These are phyloP conservation scores for Dioctria rufipes DNA, from an alignment of 2,888 invertebrate genomes.

Conservation along the genomic window DNA sequence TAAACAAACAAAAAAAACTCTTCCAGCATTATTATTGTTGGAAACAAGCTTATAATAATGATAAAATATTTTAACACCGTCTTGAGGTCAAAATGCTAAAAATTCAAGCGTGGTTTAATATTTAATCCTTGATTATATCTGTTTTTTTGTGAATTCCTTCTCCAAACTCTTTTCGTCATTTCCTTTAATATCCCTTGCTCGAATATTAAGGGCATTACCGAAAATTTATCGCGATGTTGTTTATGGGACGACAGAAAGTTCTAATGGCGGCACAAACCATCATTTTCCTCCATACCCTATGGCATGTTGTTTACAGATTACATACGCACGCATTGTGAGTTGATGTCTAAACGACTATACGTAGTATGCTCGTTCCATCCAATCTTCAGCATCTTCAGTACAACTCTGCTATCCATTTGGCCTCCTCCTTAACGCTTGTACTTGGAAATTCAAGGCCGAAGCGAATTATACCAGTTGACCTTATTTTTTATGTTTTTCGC, in stretches of 20 bases:
- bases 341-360: too few relatives aligned
- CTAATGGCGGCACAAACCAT: conserved; percentile 32
- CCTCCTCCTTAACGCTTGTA: too few relatives aligned
- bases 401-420: too few relatives aligned
- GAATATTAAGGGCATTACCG: conserved; percentile 48
- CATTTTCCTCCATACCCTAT: conserved; percentile 15
- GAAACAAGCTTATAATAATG: too few relatives aligned
- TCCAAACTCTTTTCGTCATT: conserved; percentile 22
- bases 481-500: conserved; percentile 36
- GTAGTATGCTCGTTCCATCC: background rate
- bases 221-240: conserved; percentile 51
- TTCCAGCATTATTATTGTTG: too few relatives aligned
- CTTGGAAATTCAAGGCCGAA: conserved; percentile 30
- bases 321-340: conserved; percentile 4
- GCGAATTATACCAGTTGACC: conserved; percentile 42
- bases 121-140: too few relatives aligned
- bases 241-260: conserved; percentile 38
- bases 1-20: too few relatives aligned
- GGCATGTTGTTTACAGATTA: conserved; percentile 12
- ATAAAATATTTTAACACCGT: too few relatives aligned
- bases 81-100: too few relatives aligned
- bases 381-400: too few relatives aligned
- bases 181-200: conserved; percentile 31
- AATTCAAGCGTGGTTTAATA: too few relatives aligned
- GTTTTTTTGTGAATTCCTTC: too few relatives aligned